phyloP scores from a whole-genome alignment of 2,797 vertebrate genomes.

The Sternarchorhynchus goeldii region DNA sequence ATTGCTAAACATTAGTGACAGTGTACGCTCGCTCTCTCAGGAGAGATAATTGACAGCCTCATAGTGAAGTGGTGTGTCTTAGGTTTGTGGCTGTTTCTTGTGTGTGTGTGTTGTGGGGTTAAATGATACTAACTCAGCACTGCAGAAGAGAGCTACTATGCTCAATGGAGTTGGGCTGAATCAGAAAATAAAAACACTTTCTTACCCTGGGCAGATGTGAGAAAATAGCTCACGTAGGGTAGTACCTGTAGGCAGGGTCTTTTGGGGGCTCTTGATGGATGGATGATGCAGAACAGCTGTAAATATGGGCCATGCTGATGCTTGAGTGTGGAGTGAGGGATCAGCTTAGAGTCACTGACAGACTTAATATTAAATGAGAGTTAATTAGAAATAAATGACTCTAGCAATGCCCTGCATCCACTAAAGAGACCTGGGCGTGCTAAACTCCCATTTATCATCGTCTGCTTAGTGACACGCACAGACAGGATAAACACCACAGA shows the following conservation, averaged over 20 bases:
- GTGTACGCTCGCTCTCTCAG: conserved; percentile 9
- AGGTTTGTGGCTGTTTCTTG: background rate
- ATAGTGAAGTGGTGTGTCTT: too few species aligned
- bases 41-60: conserved; percentile 13
- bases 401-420: conserved; percentile 66
- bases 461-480: conserved; percentile 72
- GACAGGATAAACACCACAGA: conserved; percentile 73
- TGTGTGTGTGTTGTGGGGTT: conserved; percentile 3
- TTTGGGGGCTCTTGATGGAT: background rate
- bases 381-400: conserved; percentile 79
- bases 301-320: conserved; percentile 18
- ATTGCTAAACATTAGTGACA: conserved; percentile 20
- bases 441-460: conserved; percentile 79
- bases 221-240: too few species aligned
- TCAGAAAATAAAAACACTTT: too few species aligned
- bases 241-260: background rate
- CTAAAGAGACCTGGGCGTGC: conserved; percentile 64
- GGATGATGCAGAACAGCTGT: background rate
- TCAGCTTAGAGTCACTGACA: conserved; percentile 70
- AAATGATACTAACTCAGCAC: conserved; percentile 3
- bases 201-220: too few species aligned
- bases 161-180: too few species aligned
- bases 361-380: conserved; percentile 77
- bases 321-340: conserved; percentile 64
- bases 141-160: conserved; percentile 17